Evolutionary conservation across 2,888 invertebrate species (phyloP).

Genomic region (Metopia argyrocephala): DNA sequence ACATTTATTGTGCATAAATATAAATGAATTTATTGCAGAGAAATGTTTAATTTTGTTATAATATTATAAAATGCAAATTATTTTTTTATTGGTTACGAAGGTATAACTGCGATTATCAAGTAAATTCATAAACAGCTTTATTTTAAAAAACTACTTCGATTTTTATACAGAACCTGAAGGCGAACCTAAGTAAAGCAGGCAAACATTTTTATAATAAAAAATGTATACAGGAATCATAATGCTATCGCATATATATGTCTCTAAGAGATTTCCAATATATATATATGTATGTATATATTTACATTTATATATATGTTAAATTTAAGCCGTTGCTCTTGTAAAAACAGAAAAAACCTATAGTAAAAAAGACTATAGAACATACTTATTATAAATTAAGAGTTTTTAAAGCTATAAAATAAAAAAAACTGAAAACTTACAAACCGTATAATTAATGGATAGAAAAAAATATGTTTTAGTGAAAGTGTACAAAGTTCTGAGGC

Average conservation of each 20-base stretch:
- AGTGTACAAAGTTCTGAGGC: too few species aligned
- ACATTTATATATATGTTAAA: constrained; percentile 68
- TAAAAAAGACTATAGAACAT: constrained; percentile 40
- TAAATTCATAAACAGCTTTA: neutral
- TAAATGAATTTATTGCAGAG: constrained; percentile 42
- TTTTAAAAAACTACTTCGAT: neutral
- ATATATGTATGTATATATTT: too few species aligned
- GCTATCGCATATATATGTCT: constrained; percentile 65
- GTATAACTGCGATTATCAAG: constrained; percentile 5
- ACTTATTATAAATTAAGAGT: constrained; percentile 39
- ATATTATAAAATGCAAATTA: constrained; percentile 14
- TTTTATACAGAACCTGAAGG: neutral
- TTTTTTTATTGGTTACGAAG: constrained; percentile 14
- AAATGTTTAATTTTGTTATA: constrained; percentile 39
- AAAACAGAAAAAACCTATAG: constrained; percentile 63
- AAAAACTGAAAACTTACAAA: constrained; percentile 23
- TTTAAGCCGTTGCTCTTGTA: constrained; percentile 66
- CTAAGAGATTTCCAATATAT: constrained; percentile 68
- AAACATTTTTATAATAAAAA: constrained; percentile 55
- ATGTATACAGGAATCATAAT: constrained; percentile 50
- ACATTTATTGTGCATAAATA: constrained; percentile 27
- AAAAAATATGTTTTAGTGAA: too few species aligned
- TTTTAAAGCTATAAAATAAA: constrained; percentile 68
- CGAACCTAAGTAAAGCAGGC: constrained; percentile 22
- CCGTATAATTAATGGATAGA: neutral